These are phyloP conservation scores for Chymomyza amoena DNA, from an alignment of 2,888 invertebrate species.

Conservation along the genomic window DNA sequence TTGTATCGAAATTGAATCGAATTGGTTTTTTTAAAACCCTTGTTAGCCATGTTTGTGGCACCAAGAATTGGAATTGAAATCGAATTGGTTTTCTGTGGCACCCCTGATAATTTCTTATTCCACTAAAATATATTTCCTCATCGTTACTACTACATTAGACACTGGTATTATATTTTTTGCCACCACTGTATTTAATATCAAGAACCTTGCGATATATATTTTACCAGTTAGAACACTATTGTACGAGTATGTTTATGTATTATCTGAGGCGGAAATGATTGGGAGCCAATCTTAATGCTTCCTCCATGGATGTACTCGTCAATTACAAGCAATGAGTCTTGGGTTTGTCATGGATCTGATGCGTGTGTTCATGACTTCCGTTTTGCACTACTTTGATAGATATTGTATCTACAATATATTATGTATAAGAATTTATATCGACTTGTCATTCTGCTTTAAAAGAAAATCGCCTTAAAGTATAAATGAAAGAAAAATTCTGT, in stretches of 20 bases:
- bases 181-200: neutral
- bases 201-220: neutral
- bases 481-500: constrained; percentile 21
- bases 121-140: no score
- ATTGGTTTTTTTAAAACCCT: no score
- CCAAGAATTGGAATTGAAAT: no score
- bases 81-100: no score
- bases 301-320: neutral
- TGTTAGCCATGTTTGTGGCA: no score
- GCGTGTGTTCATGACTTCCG: neutral
- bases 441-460: neutral
- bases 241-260: neutral
- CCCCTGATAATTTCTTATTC: no score
- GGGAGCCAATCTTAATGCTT: neutral
- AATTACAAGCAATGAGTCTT: neutral
- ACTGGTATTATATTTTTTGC: neutral
- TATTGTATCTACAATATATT: neutral
- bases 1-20: no score
- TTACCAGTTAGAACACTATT: neutral
- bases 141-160: no score
- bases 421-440: neutral
- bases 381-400: neutral
- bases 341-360: neutral
- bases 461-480: constrained; percentile 53
- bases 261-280: neutral